Base-by-base conservation (phyloP, 2,888 invertebrate species). In the Rhyacophila evoluta region DNA sequence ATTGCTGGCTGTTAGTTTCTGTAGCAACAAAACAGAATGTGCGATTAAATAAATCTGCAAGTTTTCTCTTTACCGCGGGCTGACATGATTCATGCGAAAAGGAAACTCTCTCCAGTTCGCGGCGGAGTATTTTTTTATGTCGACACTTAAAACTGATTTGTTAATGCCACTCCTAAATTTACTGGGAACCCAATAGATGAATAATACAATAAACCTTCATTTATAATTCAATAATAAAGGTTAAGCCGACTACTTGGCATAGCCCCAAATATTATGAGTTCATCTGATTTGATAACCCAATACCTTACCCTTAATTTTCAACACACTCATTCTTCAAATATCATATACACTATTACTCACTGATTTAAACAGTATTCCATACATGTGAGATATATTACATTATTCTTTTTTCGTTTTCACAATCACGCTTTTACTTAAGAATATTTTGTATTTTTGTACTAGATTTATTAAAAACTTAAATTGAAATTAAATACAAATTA, bases 71-170 rank as follows among this genome's bases (percentile, higher is more conserved):
- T 75, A 71, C 36, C 70, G 38, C 25, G 6, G 15, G 29, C 55
- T 73, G 76, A 75, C 75, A 74, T 79, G 79, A 79, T 79, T 79
- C 76, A 79, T 79, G 69, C 39, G 55, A 73, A 74, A 79, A 76
- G 79, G 76, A 79, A 76, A 39, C 69, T 76, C 41, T 68, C 73
- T 76, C 76, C 73, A 73, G 73, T 74, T 25, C n/a, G 29, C 33
- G 38, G 38, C 68, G 67, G 67, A 55, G 19, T 19, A n/a, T n/a
- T 19, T 55, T 55, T 55, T 55, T 55, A 19, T 55, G 55, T 55
- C 55, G 55, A 55, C 55, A 55, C 55, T 55, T 55, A 69, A 29
- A 69, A 69, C 69, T 69, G 29, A 28, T 69, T 69, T 69, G 29
- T 69, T 33, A 55, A 55, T 55, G 55, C 19, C 55, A 55, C 8